phyloP scores from a whole-genome alignment of 2,113 vertebrate genomes.

The Gallinago paraguaiae region DNA sequence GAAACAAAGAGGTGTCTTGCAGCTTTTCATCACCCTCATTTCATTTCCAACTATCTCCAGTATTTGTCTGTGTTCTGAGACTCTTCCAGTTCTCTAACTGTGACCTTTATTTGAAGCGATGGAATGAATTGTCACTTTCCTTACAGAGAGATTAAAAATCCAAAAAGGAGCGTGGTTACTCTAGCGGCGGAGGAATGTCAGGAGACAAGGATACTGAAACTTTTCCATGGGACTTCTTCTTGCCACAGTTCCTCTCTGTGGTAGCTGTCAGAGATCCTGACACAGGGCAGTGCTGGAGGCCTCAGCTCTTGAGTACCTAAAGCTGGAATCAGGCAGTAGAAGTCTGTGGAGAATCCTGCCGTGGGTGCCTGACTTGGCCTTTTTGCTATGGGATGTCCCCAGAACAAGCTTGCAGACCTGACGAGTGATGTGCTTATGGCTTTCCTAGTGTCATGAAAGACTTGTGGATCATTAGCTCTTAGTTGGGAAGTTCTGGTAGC shows the following conservation, averaged over 20 bases:
- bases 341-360: not conserved
- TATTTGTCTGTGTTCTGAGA: not conserved
- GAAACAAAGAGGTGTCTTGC: not conserved
- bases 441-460: not conserved
- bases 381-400: accelerated
- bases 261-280: not conserved
- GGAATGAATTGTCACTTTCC: not conserved
- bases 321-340: not conserved
- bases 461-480: not conserved
- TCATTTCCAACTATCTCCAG: not conserved
- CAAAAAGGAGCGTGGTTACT: not conserved
- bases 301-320: not conserved
- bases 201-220: not conserved
- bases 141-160: not conserved
- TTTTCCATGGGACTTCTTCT: not conserved
- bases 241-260: not conserved
- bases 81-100: not conserved
- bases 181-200: not conserved
- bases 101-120: not conserved
- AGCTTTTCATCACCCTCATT: conserved; percentile 6
- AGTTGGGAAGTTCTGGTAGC: not conserved
- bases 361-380: not conserved
- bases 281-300: not conserved
- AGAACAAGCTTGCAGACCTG: not conserved
- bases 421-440: not conserved